These are phyloP conservation scores for Hemitrygon akajei DNA, from an alignment of 2,797 vertebrate genomes.

Conservation along the genomic window DNA sequence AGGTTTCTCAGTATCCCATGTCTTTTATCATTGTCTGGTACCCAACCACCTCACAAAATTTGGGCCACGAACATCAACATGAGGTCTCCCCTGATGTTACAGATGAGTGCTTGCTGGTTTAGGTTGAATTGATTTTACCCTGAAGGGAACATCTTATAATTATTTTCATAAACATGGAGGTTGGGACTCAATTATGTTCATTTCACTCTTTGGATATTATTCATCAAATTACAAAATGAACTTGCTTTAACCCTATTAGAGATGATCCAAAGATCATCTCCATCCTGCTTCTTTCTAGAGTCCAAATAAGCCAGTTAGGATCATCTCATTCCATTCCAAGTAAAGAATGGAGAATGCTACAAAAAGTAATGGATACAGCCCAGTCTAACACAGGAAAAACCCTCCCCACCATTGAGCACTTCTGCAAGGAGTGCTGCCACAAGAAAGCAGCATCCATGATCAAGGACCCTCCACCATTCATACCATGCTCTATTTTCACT, in stretches of 20 bases:
- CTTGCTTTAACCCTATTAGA: neutral
- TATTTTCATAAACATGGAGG: neutral
- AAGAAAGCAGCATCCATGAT: too few species aligned
- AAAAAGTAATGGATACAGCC: too few species aligned
- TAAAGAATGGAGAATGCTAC: too few species aligned
- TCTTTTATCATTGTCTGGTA: too few species aligned
- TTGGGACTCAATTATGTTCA: neutral
- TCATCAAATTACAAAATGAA: neutral
- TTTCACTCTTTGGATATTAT: neutral
- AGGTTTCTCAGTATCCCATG: neutral
- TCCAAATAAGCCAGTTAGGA: neutral
- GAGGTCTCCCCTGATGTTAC: too few species aligned
- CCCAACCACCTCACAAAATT: neutral
- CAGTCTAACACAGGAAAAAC: too few species aligned
- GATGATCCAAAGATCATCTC: neutral
- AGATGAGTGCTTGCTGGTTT: too few species aligned
- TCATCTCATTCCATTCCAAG: neutral
- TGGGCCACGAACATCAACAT: neutral
- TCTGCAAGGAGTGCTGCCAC: too few species aligned
- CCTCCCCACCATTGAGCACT: too few species aligned
- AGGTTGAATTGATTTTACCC: neutral
- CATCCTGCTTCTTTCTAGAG: neutral
- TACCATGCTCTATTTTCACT: too few species aligned
- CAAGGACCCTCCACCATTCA: too few species aligned
- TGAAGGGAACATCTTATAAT: neutral